These are phyloP conservation scores for Dipodomys stephensi DNA, from an alignment of 2,113 vertebrate species.

Conservation along the genomic window DNA sequence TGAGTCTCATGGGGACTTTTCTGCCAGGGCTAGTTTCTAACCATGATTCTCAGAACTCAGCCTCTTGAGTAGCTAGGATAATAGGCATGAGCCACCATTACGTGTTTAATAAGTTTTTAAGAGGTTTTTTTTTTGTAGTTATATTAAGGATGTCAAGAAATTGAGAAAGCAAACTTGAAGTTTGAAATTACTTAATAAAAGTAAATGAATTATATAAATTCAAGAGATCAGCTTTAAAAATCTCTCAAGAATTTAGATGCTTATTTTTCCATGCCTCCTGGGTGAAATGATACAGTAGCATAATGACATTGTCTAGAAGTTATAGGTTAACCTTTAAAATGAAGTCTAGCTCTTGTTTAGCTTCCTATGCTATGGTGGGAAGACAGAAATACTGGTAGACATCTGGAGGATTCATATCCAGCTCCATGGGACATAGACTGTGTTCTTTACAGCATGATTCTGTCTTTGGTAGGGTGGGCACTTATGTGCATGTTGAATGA, in stretches of 20 bases:
- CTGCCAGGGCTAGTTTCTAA: no score
- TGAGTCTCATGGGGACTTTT: no score
- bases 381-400: not conserved
- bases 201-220: not conserved
- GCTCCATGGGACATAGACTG: not conserved
- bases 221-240: not conserved
- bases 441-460: not conserved
- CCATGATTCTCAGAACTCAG: no score
- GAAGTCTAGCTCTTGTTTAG: conserved; percentile 2
- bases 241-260: conserved; percentile 25
- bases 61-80: no score
- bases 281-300: conserved; percentile 16
- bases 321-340: conserved; percentile 23
- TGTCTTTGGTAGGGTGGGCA: not conserved
- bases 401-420: not conserved
- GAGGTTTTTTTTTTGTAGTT: not conserved
- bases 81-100: no score
- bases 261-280: not conserved
- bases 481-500: not conserved
- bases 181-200: conserved; percentile 45
- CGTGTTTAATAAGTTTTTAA: no score
- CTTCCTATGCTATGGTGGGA: not conserved
- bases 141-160: conserved; percentile 26
- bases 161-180: not conserved
- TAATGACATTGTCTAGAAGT: not conserved